Evolutionary conservation across 1,140 invertebrate genomes (phyloP).

Genomic region (Sitophilus oryzae): DNA sequence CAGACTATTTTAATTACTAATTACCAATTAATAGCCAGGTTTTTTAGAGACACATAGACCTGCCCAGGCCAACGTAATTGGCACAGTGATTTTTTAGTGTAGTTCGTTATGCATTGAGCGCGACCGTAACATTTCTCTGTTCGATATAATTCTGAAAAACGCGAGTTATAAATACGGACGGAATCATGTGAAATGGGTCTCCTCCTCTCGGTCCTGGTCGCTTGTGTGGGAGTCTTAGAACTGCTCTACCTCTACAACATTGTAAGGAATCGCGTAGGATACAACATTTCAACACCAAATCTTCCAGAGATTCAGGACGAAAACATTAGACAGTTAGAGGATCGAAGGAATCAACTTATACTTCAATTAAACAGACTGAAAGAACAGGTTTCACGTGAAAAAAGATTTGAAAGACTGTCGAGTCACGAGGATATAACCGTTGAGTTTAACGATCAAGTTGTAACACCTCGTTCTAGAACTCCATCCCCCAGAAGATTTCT

Average conservation of each 20-base stretch:
- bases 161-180: not conserved
- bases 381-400: not conserved
- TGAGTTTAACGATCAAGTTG: slow-evolving; percentile 15
- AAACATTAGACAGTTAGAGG: slow-evolving; percentile 19
- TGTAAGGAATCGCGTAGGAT: slow-evolving; percentile 38
- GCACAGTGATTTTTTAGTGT: slow-evolving; percentile 21
- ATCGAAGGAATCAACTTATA: slow-evolving; percentile 4
- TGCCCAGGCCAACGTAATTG: slow-evolving; percentile 29
- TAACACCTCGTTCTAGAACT: slow-evolving; percentile 17
- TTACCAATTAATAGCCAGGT: slow-evolving; percentile 29
- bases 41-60: slow-evolving; percentile 31
- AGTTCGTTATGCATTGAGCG: not conserved
- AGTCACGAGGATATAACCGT: slow-evolving; percentile 30
- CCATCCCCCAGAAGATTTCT: slow-evolving; percentile 26
- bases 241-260: slow-evolving; percentile 54
- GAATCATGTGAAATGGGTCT: slow-evolving; percentile 52
- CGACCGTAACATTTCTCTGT: not conserved
- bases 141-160: slow-evolving; percentile 19
- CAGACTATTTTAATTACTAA: slow-evolving; percentile 19
- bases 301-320: slow-evolving; percentile 9
- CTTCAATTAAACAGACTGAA: slow-evolving; percentile 3
- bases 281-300: not conserved
- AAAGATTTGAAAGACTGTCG: slow-evolving; percentile 14
- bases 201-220: slow-evolving; percentile 61
- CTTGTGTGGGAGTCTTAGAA: slow-evolving; percentile 66